phyloP scores from a whole-genome alignment of 2,797 vertebrate genomes.

The Lacerta bilineata region DNA sequence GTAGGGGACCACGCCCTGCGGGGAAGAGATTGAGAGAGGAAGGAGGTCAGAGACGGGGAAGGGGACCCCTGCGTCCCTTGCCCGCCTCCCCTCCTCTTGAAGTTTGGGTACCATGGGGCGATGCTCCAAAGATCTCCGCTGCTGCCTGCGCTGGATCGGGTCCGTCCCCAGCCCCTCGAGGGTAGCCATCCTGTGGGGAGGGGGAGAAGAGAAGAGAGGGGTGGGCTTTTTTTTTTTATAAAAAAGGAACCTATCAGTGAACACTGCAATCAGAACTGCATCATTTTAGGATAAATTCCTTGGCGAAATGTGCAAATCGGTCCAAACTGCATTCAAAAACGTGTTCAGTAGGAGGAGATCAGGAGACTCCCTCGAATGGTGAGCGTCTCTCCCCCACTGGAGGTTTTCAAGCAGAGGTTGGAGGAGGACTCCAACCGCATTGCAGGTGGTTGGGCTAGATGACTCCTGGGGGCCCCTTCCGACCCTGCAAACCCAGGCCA shows the following conservation, averaged over 20 bases:
- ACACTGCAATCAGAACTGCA: too few species aligned
- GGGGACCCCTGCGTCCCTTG: background rate
- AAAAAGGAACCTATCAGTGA: too few species aligned
- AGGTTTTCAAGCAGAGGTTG: too few species aligned
- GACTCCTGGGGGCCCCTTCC: background rate
- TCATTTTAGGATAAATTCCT: too few species aligned
- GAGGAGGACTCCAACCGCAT: background rate
- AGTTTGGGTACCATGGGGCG: slow-evolving; percentile 67
- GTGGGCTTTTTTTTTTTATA: too few species aligned
- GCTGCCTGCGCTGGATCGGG: slow-evolving; percentile 76
- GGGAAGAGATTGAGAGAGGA: slow-evolving; percentile 43
- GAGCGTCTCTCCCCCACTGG: too few species aligned
- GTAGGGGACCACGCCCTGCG: slow-evolving; percentile 92
- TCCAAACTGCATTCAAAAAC: too few species aligned
- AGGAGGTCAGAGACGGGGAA: background rate
- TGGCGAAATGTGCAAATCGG: too few species aligned
- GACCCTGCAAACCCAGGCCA: background rate
- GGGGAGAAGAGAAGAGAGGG: background rate
- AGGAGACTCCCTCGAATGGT: too few species aligned
- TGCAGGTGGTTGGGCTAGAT: too few species aligned
- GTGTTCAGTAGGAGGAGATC: too few species aligned
- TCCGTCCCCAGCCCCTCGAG: slow-evolving; percentile 77
- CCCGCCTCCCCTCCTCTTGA: too few species aligned
- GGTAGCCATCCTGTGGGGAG: slow-evolving; percentile 80
- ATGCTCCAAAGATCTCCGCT: slow-evolving; percentile 67